Base-by-base conservation (phyloP, 2,888 invertebrate genomes). In the Galeopsomyia nigrocyanea region DNA sequence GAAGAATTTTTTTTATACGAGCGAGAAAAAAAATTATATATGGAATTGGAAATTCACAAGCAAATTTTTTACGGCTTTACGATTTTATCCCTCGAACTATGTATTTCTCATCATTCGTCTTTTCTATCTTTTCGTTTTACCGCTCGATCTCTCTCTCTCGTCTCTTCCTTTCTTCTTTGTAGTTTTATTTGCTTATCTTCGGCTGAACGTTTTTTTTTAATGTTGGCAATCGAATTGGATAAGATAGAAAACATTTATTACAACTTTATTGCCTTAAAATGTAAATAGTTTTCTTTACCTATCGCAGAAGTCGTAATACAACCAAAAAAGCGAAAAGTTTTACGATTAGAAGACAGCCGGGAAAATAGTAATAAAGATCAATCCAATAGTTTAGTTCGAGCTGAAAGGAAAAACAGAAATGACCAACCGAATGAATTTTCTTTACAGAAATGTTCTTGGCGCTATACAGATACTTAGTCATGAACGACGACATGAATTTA, bases 391-490 rank as follows among this genome's bases (percentile, higher is more conserved):
- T 39, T 39, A 39, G 39, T 39, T n/a, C 13, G 10, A 39, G 1
- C 39, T 39, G 39, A 39, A 7, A 39, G 13, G 13, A 39, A 3
- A 39, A 10, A 39, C 2, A 39, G 39, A 39, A 39, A 39, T 10
- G 13, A 39, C 13, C 39, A 39, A 39, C 39, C 26, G 5, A 39
- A 13, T 13, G 39, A 39, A 39, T 62, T 46, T 53, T 57, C 16
- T 76, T 71, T 74, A 14, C 71, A 75, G 74, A 75, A 63, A 63
- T 74, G 58, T 63, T 67, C 49, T 57, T 62, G 66, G 47, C 55
- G 61, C 9, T 26, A 19, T 58, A 62, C 31, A 57, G 53, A 65
- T 21, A 49, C 47, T 65, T 50, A 22, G 31, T 58, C 47, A 66
- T 61, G 50, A 65, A 65, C 62, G 65, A 39, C 56, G 16, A 62